Evolutionary conservation across 2,888 invertebrate genomes (phyloP).

Genomic region (Melieria omissa): DNA sequence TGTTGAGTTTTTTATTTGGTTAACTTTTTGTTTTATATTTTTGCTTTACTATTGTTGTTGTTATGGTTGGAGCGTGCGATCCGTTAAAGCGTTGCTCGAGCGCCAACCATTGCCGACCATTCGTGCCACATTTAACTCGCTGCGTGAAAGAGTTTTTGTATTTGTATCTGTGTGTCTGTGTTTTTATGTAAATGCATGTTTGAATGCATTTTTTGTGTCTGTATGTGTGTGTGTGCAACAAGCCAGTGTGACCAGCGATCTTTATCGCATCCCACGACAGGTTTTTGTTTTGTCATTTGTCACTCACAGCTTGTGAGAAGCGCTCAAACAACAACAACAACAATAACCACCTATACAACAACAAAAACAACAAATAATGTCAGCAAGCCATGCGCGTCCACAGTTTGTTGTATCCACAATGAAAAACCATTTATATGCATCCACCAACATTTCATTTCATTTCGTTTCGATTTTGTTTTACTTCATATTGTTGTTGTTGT

Average conservation of each 20-base stretch:
- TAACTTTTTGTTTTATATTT: no score
- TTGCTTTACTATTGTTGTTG: no score
- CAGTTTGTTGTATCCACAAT: slow-evolving; percentile 40
- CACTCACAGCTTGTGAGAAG: slow-evolving; percentile 61
- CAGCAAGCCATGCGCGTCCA: not conserved
- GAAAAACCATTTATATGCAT: slow-evolving; percentile 58
- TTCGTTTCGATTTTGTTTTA: slow-evolving; percentile 5
- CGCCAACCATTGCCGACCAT: no score
- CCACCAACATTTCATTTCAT: slow-evolving; percentile 38
- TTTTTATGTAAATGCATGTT: slow-evolving; percentile 22
- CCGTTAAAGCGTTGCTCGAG: no score
- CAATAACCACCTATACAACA: slow-evolving; percentile 44
- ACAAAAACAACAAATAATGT: slow-evolving; percentile 20
- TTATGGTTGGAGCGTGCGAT: no score
- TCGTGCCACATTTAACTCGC: no score
- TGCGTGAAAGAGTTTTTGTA: no score
- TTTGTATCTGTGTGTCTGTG: slow-evolving; percentile 5
- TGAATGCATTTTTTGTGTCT: no score
- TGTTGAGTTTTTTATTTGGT: no score
- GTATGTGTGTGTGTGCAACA: slow-evolving; percentile 5
- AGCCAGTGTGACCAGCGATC: slow-evolving; percentile 53
- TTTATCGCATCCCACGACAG: slow-evolving; percentile 64
- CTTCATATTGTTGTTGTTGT: slow-evolving; percentile 22
- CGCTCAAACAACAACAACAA: slow-evolving; percentile 46
- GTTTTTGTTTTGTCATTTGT: slow-evolving; percentile 67